These are phyloP conservation scores for Athrips mouffetella DNA, from an alignment of 2,888 invertebrate species.

Conservation along the genomic window DNA sequence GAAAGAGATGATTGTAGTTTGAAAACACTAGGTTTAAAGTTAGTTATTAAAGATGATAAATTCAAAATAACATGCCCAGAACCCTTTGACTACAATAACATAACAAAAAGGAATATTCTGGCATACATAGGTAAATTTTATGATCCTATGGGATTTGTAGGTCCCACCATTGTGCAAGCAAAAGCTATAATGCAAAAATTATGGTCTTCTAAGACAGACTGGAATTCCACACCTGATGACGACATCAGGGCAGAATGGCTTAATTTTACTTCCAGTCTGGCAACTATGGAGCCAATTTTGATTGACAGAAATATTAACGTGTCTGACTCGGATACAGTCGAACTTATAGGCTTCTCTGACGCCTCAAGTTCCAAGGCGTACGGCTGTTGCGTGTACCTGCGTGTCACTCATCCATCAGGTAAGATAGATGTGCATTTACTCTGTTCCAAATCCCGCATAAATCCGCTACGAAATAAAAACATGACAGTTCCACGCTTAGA, in stretches of 20 bases:
- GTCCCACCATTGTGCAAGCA: conserved; percentile 20
- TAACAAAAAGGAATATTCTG: conserved; percentile 20
- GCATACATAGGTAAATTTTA: conserved; percentile 22
- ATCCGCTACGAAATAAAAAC: conserved; percentile 10
- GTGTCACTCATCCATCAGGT: conserved; percentile 6
- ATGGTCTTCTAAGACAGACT: background rate
- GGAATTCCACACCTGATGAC: background rate
- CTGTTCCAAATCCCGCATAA: conserved; percentile 21
- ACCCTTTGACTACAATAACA: background rate
- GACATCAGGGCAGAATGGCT: background rate
- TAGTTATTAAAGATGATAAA: conserved; percentile 11
- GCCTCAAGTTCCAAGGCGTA: conserved; percentile 7
- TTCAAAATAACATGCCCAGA: conserved; percentile 7
- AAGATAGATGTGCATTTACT: conserved; percentile 10
- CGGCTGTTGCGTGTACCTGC: conserved; percentile 17
- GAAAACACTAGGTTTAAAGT: conserved; percentile 20
- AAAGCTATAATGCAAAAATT: conserved; percentile 21
- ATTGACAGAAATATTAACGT: background rate
- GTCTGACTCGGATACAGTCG: background rate
- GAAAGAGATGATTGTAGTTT: conserved; percentile 15
- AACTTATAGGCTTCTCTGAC: background rate
- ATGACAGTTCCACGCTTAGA: conserved; percentile 21
- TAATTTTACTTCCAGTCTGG: background rate
- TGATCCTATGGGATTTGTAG: conserved; percentile 22
- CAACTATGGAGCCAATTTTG: background rate